A percentile compares a stretch with the other conserved stretches of the same genome.
These are phyloP conservation scores for Heliconius eleuchia DNA, from an alignment of 1,140 invertebrate species.

Conservation along the genomic window DNA sequence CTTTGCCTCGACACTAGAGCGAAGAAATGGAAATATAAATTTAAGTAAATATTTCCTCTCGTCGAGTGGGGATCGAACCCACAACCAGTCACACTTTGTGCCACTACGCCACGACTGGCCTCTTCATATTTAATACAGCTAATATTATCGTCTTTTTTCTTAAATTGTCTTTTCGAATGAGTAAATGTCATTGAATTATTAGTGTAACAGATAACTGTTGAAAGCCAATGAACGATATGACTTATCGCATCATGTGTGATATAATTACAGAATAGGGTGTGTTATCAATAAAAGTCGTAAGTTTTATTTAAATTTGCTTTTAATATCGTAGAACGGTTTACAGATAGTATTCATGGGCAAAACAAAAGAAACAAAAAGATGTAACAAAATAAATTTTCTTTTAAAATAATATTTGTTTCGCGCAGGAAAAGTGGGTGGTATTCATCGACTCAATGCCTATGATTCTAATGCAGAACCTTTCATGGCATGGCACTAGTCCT, in stretches of 20 bases:
- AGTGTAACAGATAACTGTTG: not conserved
- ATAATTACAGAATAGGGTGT: not conserved
- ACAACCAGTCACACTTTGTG: too few relatives aligned
- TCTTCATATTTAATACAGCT: too few relatives aligned
- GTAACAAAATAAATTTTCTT: constrained; percentile 67
- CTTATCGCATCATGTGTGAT: not conserved
- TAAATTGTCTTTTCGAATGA: not conserved
- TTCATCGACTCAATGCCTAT: constrained; percentile 77
- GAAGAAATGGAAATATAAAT: too few relatives aligned
- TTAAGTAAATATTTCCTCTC: too few relatives aligned
- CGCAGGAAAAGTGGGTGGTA: constrained; percentile 79
- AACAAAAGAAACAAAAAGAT: constrained; percentile 65
- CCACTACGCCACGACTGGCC: too few relatives aligned
- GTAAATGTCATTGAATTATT: not conserved
- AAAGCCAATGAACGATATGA: constrained; percentile 7
- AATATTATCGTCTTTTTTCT: too few relatives aligned
- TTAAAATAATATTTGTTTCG: constrained; percentile 65
- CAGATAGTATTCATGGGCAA: constrained; percentile 68
- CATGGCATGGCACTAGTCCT: constrained; percentile 80
- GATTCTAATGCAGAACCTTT: constrained; percentile 81
- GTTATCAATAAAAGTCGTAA: constrained; percentile 10
- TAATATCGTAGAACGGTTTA: constrained; percentile 75
- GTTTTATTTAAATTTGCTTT: constrained; percentile 68
- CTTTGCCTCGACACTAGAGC: too few relatives aligned
- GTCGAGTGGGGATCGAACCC: too few relatives aligned